Evolutionary conservation across 2,888 invertebrate species (phyloP).

Genomic region (Diarsia mendica): DNA sequence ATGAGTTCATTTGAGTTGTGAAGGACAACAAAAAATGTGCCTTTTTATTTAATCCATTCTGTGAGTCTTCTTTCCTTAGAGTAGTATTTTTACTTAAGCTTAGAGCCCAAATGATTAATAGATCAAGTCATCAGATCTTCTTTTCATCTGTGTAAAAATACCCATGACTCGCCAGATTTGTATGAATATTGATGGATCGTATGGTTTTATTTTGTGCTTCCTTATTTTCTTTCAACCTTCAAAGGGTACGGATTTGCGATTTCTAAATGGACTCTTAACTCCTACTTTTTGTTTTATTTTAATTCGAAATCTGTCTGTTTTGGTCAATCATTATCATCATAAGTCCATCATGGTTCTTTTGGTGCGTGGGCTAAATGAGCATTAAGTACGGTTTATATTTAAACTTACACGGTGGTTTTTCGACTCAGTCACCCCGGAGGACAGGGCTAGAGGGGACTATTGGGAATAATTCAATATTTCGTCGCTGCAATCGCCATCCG

Average conservation of each 20-base stretch:
- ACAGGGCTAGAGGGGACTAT: too few species aligned
- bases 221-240: background rate
- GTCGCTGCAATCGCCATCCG: too few species aligned
- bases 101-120: background rate
- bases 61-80: background rate
- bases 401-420: too few species aligned
- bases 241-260: background rate
- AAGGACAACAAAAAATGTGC: background rate
- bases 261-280: background rate
- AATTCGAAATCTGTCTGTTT: background rate
- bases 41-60: background rate
- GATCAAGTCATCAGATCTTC: background rate
- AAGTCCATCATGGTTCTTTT: background rate
- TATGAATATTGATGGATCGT: conserved; percentile 8
- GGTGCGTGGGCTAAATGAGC: background rate
- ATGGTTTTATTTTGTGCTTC: background rate
- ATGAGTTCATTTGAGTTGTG: background rate
- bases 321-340: background rate
- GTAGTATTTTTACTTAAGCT: background rate
- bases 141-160: background rate
- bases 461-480: too few species aligned
- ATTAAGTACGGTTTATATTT: too few species aligned
- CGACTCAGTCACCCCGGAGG: too few species aligned
- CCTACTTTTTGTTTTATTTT: background rate
- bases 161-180: conserved; percentile 19